Percentiles rank a stretch among this genome's conserved stretches.
Conservation (phyloP, 2,797 vertebrate species). For the Mormyrus hasselquistii region DNA sequence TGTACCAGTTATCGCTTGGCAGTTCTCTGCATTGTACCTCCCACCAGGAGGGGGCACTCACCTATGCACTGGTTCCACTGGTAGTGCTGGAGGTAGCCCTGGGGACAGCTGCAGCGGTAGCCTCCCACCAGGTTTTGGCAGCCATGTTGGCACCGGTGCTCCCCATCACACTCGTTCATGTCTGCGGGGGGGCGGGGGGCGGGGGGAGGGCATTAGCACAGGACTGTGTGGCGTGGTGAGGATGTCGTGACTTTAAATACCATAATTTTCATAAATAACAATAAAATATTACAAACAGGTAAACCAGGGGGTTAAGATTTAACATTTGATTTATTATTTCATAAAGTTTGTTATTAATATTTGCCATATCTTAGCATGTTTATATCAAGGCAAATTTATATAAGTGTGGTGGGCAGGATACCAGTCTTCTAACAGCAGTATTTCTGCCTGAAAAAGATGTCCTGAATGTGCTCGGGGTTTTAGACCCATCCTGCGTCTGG, state of each 20-base stretch:
- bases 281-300: background rate
- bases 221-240: background rate
- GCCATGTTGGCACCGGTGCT: constrained; percentile 92
- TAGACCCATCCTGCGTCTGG: background rate
- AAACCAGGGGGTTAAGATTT: background rate
- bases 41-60: constrained; percentile 55
- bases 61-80: constrained; percentile 99
- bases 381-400: background rate
- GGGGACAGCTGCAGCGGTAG: constrained; percentile 93
- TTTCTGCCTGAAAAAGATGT: background rate
- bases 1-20: background rate
- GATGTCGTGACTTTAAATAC: background rate
- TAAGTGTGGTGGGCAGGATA: background rate
- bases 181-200: constrained; percentile 57
- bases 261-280: background rate
- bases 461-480: background rate
- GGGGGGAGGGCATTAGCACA: background rate
- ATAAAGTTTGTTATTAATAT: background rate
- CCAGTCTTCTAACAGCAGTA: background rate
- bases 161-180: constrained; percentile 89
- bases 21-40: constrained; percentile 42
- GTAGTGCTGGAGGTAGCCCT: constrained; percentile 96
- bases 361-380: background rate
- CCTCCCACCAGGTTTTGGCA: constrained; percentile 96
- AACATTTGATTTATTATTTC: background rate